A percentile compares a stretch with the other conserved stretches of the same genome.
These are phyloP conservation scores for Cephus spinipes DNA, from an alignment of 2,888 invertebrate genomes.

Conservation along the genomic window DNA sequence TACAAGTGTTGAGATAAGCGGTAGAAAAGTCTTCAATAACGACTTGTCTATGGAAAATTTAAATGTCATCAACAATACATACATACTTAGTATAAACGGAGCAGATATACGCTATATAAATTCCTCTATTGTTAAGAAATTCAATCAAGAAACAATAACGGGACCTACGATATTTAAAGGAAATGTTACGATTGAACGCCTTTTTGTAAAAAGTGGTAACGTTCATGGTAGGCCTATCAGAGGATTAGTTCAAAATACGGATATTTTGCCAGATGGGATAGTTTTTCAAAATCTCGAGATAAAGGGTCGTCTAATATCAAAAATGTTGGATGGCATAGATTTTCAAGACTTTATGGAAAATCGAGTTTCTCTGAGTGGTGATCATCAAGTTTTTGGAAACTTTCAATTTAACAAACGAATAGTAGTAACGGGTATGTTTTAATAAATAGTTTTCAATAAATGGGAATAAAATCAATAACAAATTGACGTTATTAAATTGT, in stretches of 20 bases:
- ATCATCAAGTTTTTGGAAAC: slow-evolving; percentile 36
- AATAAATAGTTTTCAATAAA: neutral
- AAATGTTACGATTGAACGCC: slow-evolving; percentile 31
- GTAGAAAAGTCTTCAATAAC: slow-evolving; percentile 42
- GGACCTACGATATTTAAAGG: slow-evolving; percentile 37
- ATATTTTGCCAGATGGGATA: slow-evolving; percentile 37
- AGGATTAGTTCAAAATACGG: slow-evolving; percentile 27
- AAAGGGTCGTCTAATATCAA: slow-evolving; percentile 25
- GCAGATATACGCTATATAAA: slow-evolving; percentile 43
- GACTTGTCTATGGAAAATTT: slow-evolving; percentile 33
- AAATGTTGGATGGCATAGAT: slow-evolving; percentile 43
- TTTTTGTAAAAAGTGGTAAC: slow-evolving; percentile 27
- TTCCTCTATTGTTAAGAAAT: slow-evolving; percentile 41
- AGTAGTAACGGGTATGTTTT: slow-evolving; percentile 40
- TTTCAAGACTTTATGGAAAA: slow-evolving; percentile 47
- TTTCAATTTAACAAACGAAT: slow-evolving; percentile 44
- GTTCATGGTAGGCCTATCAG: slow-evolving; percentile 37
- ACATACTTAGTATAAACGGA: slow-evolving; percentile 39
- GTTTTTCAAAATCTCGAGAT: slow-evolving; percentile 43
- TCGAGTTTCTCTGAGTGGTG: slow-evolving; percentile 39
- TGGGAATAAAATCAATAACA: neutral
- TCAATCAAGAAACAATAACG: slow-evolving; percentile 27
- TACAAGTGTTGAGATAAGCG: slow-evolving; percentile 31
- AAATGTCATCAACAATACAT: slow-evolving; percentile 35
- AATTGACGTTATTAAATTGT: slow-evolving; percentile 1